phyloP scores from a whole-genome alignment of 2,113 vertebrate species.

The Salminus brasiliensis region DNA sequence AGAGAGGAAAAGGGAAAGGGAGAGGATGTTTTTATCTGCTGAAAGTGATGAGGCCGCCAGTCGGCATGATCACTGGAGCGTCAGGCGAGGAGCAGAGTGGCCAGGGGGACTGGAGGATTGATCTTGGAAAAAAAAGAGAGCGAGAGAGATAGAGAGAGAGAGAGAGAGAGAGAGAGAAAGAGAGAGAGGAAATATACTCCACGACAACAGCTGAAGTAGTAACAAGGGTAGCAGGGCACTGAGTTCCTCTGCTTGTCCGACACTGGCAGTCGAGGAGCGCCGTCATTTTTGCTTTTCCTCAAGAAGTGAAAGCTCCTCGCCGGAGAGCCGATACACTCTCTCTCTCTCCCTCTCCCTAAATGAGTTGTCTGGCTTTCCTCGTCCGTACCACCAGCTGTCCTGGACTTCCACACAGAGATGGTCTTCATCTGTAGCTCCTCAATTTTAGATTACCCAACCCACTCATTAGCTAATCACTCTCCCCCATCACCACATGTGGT shows the following conservation, averaged over 20 bases:
- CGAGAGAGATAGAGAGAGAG: neutral
- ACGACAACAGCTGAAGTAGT: slow-evolving; percentile 32
- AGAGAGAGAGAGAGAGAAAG: neutral
- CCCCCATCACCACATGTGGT: no score
- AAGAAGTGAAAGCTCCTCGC: neutral
- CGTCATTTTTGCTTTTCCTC: slow-evolving; percentile 18
- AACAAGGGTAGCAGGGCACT: no score
- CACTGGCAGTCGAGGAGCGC: neutral
- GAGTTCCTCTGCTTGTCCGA: slow-evolving; percentile 19
- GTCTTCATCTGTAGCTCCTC: slow-evolving; percentile 70
- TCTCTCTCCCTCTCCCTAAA: neutral
- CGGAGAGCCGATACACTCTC: neutral
- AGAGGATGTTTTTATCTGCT: slow-evolving; percentile 35
- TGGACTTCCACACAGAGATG: neutral
- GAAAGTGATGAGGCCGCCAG: slow-evolving; percentile 47
- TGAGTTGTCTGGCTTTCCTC: no score
- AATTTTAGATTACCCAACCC: slow-evolving; percentile 55
- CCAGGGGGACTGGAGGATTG: slow-evolving; percentile 30
- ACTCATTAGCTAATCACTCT: no score
- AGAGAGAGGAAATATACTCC: slow-evolving; percentile 31
- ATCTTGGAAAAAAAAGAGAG: neutral
- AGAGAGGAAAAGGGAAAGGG: neutral
- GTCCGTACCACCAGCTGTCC: neutral
- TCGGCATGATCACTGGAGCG: slow-evolving; percentile 41
- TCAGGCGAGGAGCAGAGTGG: slow-evolving; percentile 34